Evolutionary conservation across 2,888 invertebrate genomes (phyloP), one percentile per base, ranked within the genome.

Genomic region (Graphium colonna): DNA sequence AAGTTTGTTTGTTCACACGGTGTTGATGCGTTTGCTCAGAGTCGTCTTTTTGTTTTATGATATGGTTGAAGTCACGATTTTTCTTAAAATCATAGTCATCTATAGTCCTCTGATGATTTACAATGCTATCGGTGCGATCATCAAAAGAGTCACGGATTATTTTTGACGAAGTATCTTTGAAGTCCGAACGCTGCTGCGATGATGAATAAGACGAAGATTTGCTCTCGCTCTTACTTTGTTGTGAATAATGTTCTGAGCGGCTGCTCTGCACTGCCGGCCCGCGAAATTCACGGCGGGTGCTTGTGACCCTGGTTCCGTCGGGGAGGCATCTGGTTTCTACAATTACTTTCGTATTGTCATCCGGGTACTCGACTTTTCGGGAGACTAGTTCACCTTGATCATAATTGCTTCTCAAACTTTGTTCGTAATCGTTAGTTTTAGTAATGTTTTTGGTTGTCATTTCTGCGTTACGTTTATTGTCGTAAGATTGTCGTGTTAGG

Each of bases 291-390:
- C 93, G 92, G 40, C 91, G 91, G 15, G 93, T 93, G 56, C 93
- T 93, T n/a, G 93, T 94, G 0, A 94, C 91, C 39, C 90, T 90
- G 1, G 92, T 92, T 12, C 94, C 94, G 67, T 93, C 94, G 0
- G 92, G 92, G 39, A 93, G 76, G 44, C 92, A 91, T 61, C 92
- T 91, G 0, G 93, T 94, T 64, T 94, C 94, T 10, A 92, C 92
- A 5, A 92, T 91, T 59, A 93, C 91, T 79, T 92, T 92, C 40
- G 93, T 92, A 74, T 92, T 92, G 55, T 93, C 91, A 71, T 94
- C 93, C 46, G 92, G 91, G 74, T 93, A 91, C 64, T 92, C 91
- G 49, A 92, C 83, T 54, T 91, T 91, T 52, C 90, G 88, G 4
- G 92, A 91, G 10, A 91, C 88, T 54, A 91, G 78, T 63, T 90